Percentiles rank a stretch among this genome's conserved stretches.
phyloP scores from a whole-genome alignment of 2,888 invertebrate genomes.

The Coelopa pilipes region DNA sequence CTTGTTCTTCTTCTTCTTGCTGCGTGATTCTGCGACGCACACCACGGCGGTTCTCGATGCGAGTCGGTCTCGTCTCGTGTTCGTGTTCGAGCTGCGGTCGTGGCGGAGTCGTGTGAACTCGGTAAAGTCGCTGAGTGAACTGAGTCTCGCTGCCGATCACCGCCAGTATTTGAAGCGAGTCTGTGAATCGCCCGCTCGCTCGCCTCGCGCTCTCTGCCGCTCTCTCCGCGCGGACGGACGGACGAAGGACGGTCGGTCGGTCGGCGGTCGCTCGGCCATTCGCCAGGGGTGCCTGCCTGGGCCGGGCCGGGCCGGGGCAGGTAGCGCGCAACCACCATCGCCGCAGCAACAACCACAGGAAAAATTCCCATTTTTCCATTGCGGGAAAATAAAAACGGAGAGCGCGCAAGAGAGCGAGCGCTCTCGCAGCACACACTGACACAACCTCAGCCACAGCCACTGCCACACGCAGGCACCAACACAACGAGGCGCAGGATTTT shows the following conservation, averaged over 20 bases:
- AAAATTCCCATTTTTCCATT: constrained; percentile 67
- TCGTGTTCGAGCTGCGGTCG: constrained; percentile 45
- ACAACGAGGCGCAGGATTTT: constrained; percentile 34
- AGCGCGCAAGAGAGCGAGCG: constrained; percentile 38
- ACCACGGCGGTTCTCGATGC: too few relatives aligned
- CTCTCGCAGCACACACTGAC: constrained; percentile 18
- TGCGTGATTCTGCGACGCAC: not conserved
- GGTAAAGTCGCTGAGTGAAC: constrained; percentile 67
- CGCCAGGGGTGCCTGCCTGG: constrained; percentile 54
- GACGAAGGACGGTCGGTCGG: constrained; percentile 18
- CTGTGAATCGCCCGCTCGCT: constrained; percentile 48
- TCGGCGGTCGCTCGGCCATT: constrained; percentile 20
- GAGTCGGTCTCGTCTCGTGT: too few relatives aligned
- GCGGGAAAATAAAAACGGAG: constrained; percentile 47
- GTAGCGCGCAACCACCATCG: constrained; percentile 64
- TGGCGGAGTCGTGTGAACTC: constrained; percentile 52
- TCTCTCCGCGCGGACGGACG: constrained; percentile 31
- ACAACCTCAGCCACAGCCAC: constrained; percentile 9
- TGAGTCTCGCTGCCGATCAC: constrained; percentile 66
- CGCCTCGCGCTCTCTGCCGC: constrained; percentile 44
- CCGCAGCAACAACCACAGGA: constrained; percentile 66
- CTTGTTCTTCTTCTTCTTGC: not conserved
- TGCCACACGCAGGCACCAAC: constrained; percentile 41
- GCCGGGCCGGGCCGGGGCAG: constrained; percentile 47
- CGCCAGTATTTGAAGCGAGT: constrained; percentile 65